Evolutionary conservation across 2,888 invertebrate species (phyloP).

Genomic region (Zaprionus bogoriensis): DNA sequence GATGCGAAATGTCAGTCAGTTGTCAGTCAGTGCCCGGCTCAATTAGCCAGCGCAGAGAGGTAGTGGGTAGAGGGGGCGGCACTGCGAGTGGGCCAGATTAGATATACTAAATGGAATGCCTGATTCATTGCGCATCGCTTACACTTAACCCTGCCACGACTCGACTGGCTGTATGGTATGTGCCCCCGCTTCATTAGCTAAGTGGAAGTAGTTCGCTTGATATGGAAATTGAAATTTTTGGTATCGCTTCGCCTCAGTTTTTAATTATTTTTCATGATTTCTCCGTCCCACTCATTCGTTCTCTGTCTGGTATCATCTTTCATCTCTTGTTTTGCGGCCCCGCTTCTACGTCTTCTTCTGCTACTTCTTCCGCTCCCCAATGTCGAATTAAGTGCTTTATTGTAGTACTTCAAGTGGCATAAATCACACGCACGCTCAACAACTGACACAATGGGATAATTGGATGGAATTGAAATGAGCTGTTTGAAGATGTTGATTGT

Average conservation of each 20-base stretch:
- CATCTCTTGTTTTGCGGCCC: too few relatives aligned
- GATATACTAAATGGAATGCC: conserved; percentile 12
- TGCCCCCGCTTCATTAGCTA: conserved; percentile 57
- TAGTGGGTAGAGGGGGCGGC: not conserved
- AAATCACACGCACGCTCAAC: conserved; percentile 63
- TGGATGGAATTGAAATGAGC: conserved; percentile 67
- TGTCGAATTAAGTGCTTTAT: conserved; percentile 51
- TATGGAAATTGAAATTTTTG: conserved; percentile 29
- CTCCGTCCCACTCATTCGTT: not conserved
- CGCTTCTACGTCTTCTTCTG: too few relatives aligned
- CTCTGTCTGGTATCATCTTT: too few relatives aligned
- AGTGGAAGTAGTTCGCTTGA: conserved; percentile 37
- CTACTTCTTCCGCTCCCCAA: not conserved
- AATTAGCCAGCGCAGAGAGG: conserved; percentile 39
- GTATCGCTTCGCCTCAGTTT: conserved; percentile 13
- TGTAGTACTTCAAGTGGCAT: conserved; percentile 64
- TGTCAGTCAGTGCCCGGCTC: conserved; percentile 47
- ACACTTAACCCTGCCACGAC: conserved; percentile 35
- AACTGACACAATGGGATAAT: conserved; percentile 64
- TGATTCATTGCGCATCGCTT: conserved; percentile 19
- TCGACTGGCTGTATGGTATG: not conserved
- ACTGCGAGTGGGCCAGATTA: conserved; percentile 9
- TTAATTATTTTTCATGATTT: conserved; percentile 52
- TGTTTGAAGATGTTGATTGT: conserved; percentile 36
- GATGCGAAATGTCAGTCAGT: conserved; percentile 54